Evolutionary conservation across 1,140 invertebrate genomes (phyloP).

Genomic region (Chironomus striatipennis): DNA sequence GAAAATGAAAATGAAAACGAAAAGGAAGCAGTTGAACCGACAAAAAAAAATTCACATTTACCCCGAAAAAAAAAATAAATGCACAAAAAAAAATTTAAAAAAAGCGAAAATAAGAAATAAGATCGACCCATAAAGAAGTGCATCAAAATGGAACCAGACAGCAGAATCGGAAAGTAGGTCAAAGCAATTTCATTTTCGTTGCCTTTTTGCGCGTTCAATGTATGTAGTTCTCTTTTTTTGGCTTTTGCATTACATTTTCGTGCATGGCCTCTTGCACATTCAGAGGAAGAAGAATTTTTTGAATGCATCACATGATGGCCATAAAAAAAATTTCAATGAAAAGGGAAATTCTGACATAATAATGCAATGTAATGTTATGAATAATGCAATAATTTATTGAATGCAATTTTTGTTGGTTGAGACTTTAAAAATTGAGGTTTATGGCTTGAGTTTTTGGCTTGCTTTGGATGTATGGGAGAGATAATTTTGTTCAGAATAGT

Average conservation of each 20-base stretch:
- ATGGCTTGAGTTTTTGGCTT: no score
- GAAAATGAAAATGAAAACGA: constrained; percentile 1
- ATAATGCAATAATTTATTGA: not conserved
- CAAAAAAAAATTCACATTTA: not conserved
- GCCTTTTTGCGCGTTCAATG: not conserved
- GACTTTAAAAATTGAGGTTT: no score
- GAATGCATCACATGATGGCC: not conserved
- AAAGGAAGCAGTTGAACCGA: not conserved
- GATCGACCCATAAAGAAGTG: not conserved
- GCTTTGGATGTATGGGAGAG: no score
- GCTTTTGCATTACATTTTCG: not conserved
- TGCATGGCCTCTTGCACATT: not conserved
- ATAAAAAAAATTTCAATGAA: constrained; percentile 3
- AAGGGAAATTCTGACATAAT: constrained; percentile 9
- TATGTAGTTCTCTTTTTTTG: not conserved
- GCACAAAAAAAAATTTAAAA: no score
- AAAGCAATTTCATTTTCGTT: constrained; percentile 14
- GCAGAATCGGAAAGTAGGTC: constrained; percentile 11
- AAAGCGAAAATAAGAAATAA: not conserved
- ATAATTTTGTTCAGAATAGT: no score
- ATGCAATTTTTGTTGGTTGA: no score
- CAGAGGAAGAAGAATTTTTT: not conserved
- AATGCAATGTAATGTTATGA: not conserved
- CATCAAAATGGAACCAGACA: constrained; percentile 6
- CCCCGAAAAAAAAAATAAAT: not conserved